phyloP scores from a whole-genome alignment of 2,888 invertebrate genomes.

The Ormyrus rosae region DNA sequence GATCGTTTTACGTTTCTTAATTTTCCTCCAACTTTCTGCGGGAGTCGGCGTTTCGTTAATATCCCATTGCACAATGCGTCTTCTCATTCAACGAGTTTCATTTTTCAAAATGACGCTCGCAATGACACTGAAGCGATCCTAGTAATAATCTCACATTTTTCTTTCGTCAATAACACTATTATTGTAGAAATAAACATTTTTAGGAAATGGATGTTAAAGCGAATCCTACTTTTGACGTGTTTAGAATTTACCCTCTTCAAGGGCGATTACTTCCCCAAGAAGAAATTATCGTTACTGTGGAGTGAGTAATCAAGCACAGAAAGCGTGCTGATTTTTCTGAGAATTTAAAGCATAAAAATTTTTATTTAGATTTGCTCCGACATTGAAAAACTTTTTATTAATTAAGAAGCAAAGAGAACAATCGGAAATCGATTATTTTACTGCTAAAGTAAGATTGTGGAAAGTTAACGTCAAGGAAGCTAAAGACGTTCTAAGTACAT shows the following conservation, averaged over 20 bases:
- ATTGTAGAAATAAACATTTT: slow-evolving; percentile 7
- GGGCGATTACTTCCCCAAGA: slow-evolving; percentile 70
- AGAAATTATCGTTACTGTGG: slow-evolving; percentile 66
- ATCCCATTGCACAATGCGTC: slow-evolving; percentile 75
- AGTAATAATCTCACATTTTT: slow-evolving; percentile 12
- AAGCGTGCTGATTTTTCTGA: too few relatives aligned
- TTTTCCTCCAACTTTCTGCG: slow-evolving; percentile 74
- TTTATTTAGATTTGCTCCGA: slow-evolving; percentile 62
- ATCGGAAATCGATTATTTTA: slow-evolving; percentile 57
- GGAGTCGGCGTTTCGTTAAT: slow-evolving; percentile 69
- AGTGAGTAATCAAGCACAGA: slow-evolving; percentile 59
- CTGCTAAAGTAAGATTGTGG: slow-evolving; percentile 63
- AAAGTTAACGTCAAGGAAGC: slow-evolving; percentile 62
- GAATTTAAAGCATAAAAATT: background rate
- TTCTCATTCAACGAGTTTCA: slow-evolving; percentile 72
- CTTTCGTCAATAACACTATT: slow-evolving; percentile 64
- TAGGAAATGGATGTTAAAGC: slow-evolving; percentile 59
- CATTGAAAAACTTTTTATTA: slow-evolving; percentile 13
- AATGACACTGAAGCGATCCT: slow-evolving; percentile 1
- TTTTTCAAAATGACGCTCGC: slow-evolving; percentile 60
- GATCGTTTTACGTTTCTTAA: slow-evolving; percentile 74
- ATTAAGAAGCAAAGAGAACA: background rate
- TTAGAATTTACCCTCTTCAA: slow-evolving; percentile 65
- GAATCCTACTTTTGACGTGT: slow-evolving; percentile 63
- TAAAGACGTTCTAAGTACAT: slow-evolving; percentile 59